Evolutionary conservation across 2,888 invertebrate genomes (phyloP).

Genomic region (Marronus borbonicus): DNA sequence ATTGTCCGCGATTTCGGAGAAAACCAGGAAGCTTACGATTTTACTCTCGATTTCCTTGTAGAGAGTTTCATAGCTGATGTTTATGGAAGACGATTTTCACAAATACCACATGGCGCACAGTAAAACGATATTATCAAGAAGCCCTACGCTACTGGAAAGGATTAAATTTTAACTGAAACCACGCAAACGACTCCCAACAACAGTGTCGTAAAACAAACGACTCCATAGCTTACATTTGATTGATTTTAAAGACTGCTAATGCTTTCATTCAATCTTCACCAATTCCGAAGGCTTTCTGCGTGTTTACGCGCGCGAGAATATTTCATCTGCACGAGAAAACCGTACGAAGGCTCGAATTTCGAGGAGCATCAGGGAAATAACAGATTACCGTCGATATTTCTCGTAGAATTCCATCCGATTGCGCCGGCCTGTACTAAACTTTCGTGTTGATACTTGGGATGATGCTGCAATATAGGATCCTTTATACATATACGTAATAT

Average conservation of each 20-base stretch:
- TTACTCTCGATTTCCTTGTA: no score
- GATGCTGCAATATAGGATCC: not conserved
- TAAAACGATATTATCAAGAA: conserved; percentile 23
- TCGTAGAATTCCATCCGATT: not conserved
- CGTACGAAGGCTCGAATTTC: not conserved
- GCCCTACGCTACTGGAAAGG: conserved; percentile 31
- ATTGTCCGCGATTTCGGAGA: no score
- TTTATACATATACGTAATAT: no score
- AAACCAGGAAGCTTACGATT: no score
- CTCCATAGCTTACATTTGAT: conserved; percentile 28
- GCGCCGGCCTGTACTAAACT: conserved; percentile 9
- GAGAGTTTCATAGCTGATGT: not conserved
- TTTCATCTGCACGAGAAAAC: not conserved
- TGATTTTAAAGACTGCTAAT: conserved; percentile 38
- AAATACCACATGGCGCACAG: conserved; percentile 13
- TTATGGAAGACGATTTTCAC: conserved; percentile 1
- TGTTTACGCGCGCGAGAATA: conserved; percentile 19
- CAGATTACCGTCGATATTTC: conserved; percentile 23
- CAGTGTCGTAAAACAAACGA: conserved; percentile 27
- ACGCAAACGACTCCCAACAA: conserved; percentile 18
- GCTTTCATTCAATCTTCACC: conserved; percentile 21
- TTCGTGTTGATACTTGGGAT: conserved; percentile 38
- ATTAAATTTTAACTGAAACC: conserved; percentile 38
- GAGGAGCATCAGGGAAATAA: conserved; percentile 26
- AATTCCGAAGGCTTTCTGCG: conserved; percentile 1